phyloP scores from a whole-genome alignment of 2,888 invertebrate genomes.

The Andrena bicolor region DNA sequence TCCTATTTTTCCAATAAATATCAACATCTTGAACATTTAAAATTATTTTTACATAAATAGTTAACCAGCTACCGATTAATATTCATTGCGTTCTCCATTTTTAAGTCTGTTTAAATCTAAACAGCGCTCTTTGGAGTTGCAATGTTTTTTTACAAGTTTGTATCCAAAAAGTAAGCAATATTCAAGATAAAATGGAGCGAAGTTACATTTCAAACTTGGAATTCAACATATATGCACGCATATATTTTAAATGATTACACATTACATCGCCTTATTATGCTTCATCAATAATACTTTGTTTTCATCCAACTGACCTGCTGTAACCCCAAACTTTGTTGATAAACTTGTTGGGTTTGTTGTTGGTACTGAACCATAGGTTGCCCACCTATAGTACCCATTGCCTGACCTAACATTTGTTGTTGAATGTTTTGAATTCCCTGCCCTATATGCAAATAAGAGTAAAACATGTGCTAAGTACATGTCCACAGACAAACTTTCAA shows the following conservation, averaged over 20 bases:
- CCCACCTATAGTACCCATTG: conserved; percentile 88
- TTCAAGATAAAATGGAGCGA: neutral
- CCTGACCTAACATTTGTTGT: conserved; percentile 89
- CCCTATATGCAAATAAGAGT: conserved; percentile 83
- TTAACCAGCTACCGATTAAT: too few relatives aligned
- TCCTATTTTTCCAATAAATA: too few relatives aligned
- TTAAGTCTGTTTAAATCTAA: too few relatives aligned
- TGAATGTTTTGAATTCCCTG: conserved; percentile 87
- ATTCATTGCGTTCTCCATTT: too few relatives aligned
- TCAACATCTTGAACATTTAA: too few relatives aligned
- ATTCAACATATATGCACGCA: neutral
- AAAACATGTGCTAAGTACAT: conserved; percentile 17
- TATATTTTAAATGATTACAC: neutral
- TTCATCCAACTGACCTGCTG: conserved; percentile 86
- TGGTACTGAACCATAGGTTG: conserved; percentile 91
- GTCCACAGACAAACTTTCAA: neutral
- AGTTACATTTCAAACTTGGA: neutral
- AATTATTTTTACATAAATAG: too few relatives aligned
- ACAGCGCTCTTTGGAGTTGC: too few relatives aligned
- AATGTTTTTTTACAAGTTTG: neutral
- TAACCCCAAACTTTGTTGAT: conserved; percentile 89
- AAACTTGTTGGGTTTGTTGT: conserved; percentile 89
- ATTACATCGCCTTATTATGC: neutral
- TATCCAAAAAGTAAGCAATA: neutral
- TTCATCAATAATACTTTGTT: neutral